A percentile compares a stretch with the other conserved stretches of the same genome.
phyloP scores from a whole-genome alignment of 2,888 invertebrate species.

The Andrena hattorfiana region DNA sequence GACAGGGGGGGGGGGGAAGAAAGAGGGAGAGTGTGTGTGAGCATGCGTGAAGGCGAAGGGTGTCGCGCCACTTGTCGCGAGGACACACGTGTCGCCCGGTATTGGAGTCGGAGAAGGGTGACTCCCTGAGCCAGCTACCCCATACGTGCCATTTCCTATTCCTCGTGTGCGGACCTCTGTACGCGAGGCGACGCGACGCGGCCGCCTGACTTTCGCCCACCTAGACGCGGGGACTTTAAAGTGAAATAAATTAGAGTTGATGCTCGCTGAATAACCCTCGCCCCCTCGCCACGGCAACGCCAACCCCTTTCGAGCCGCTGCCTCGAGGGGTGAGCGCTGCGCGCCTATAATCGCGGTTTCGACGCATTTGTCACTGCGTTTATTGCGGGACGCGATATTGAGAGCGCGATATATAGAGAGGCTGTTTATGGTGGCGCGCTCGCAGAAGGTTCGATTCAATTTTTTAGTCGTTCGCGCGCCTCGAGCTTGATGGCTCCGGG shows the following conservation, averaged over 20 bases:
- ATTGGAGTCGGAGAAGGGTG: constrained; percentile 77
- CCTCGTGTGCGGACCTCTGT: constrained; percentile 39
- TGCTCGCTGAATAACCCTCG: constrained; percentile 43
- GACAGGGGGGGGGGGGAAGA: background rate
- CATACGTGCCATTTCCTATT: constrained; percentile 66
- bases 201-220: constrained; percentile 65
- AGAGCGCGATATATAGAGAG: constrained; percentile 39
- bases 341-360: constrained; percentile 65
- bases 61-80: constrained; percentile 81
- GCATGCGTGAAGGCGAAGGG: constrained; percentile 66
- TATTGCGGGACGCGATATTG: constrained; percentile 66
- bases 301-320: constrained; percentile 43
- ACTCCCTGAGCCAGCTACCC: constrained; percentile 57
- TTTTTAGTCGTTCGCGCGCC: constrained; percentile 46
- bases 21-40: constrained; percentile 48
- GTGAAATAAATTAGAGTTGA: constrained; percentile 80
- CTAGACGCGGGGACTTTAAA: constrained; percentile 80
- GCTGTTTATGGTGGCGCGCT: constrained; percentile 30
- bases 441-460: constrained; percentile 32
- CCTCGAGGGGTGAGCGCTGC: constrained; percentile 7
- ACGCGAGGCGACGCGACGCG: constrained; percentile 8
- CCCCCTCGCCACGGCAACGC: background rate
- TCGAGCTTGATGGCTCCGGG: background rate
- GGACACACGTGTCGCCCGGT: constrained; percentile 81
- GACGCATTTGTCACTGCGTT: constrained; percentile 70